Conservation (phyloP, 2,113 vertebrate genomes). For the Istiophorus platypterus region DNA sequence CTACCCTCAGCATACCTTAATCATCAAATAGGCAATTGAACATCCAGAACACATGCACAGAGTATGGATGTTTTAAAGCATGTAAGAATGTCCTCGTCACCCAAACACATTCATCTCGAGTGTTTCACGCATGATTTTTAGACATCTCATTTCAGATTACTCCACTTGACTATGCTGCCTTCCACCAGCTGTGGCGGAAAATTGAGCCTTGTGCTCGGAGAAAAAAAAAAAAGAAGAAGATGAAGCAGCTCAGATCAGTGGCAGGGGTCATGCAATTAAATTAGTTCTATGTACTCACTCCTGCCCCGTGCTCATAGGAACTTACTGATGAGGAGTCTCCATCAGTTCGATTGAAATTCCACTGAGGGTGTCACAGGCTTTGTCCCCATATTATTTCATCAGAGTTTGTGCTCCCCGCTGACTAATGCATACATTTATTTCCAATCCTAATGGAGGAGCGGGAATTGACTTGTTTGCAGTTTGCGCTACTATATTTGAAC, state of each 20-base stretch:
- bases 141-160: constrained; percentile 25
- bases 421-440: not conserved
- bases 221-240: not conserved
- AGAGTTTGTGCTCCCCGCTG: constrained; percentile 3
- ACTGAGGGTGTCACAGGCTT: not conserved
- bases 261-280: not conserved
- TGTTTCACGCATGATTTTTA: constrained; percentile 25
- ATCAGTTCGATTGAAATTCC: constrained; percentile 7
- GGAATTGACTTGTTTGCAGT: constrained; percentile 1
- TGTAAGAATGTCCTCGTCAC: not conserved
- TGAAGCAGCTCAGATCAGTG: too few relatives aligned
- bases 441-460: not conserved
- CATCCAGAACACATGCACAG: not conserved
- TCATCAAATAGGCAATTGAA: not conserved
- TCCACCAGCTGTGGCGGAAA: constrained; percentile 10
- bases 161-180: constrained; percentile 8
- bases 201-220: constrained; percentile 1
- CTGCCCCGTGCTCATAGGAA: not conserved
- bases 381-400: constrained; percentile 4
- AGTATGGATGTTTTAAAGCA: not conserved
- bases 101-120: constrained; percentile 6
- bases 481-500: constrained; percentile 8
- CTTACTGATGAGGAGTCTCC: not conserved
- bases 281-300: not conserved
- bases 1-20: not conserved